Evolutionary conservation across 2,888 invertebrate genomes (phyloP).

Genomic region (Lasioglossum vierecki): DNA sequence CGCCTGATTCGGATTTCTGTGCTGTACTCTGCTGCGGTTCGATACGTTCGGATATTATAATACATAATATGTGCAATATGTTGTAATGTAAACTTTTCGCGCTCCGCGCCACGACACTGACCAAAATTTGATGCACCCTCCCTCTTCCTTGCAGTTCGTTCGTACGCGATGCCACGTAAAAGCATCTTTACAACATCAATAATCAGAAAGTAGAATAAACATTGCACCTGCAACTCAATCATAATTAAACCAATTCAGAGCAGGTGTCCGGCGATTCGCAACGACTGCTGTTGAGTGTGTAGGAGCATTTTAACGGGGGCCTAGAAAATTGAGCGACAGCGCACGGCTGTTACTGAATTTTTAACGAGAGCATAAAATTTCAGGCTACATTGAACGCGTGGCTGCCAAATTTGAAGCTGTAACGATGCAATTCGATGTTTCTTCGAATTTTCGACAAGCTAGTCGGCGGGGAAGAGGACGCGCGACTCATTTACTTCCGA

Average conservation of each 20-base stretch:
- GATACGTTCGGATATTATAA: not conserved
- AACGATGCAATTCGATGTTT: slow-evolving; percentile 39
- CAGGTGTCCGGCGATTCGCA: not conserved
- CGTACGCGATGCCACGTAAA: too few species aligned
- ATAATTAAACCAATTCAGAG: not conserved
- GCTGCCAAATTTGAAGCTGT: slow-evolving; percentile 22
- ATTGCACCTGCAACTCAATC: not conserved
- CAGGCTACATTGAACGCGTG: not conserved
- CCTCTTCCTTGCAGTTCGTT: too few species aligned
- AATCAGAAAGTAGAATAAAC: too few species aligned
- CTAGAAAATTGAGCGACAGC: not conserved
- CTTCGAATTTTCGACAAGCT: not conserved
- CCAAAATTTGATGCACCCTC: too few species aligned
- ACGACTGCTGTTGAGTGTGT: not conserved
- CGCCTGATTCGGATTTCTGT: not conserved
- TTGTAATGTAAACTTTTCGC: too few species aligned
- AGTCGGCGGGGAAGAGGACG: not conserved
- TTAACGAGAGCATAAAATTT: not conserved
- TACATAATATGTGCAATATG: too few species aligned
- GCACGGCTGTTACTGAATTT: not conserved
- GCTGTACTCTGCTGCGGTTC: not conserved
- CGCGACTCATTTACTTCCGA: slow-evolving; percentile 35
- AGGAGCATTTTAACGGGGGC: not conserved
- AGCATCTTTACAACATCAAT: not conserved
- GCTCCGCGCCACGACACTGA: too few species aligned